These are phyloP conservation scores for Peromyscus aztecus DNA, from an alignment of 2,797 vertebrate species.

Conservation along the genomic window DNA sequence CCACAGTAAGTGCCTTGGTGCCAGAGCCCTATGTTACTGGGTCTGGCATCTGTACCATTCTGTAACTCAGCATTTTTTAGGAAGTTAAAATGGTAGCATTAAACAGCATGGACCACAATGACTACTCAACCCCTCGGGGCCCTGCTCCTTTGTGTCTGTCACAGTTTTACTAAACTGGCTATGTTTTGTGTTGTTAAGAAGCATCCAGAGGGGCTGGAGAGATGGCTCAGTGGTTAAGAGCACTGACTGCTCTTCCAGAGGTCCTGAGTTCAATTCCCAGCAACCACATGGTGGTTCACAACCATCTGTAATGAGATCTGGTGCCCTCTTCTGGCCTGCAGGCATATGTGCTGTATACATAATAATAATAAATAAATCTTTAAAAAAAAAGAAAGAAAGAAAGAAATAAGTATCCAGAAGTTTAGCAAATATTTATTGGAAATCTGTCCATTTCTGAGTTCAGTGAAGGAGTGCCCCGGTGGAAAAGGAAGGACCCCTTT, in stretches of 20 bases:
- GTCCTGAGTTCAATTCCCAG: too few species aligned
- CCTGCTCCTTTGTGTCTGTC: neutral
- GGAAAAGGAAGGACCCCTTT: neutral
- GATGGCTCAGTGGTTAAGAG: too few species aligned
- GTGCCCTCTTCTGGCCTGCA: too few species aligned
- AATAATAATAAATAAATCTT: too few species aligned
- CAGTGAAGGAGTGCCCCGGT: neutral
- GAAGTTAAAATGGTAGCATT: neutral
- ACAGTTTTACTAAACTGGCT: conserved; percentile 5
- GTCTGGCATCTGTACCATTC: neutral
- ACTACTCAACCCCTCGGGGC: neutral
- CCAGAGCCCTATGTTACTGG: neutral
- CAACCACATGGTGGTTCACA: too few species aligned
- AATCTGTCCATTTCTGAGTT: neutral
- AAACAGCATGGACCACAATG: neutral
- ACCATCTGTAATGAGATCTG: too few species aligned
- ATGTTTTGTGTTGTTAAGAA: neutral
- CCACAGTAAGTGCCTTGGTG: neutral
- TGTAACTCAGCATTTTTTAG: neutral
- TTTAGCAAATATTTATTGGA: neutral
- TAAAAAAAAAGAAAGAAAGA: too few species aligned
- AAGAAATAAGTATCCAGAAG: neutral
- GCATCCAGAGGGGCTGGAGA: too few species aligned
- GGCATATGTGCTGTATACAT: too few species aligned
- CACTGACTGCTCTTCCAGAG: too few species aligned